These are phyloP conservation scores for Artibeus jamaicensis DNA, from an alignment of 2,797 vertebrate genomes.

Conservation along the genomic window DNA sequence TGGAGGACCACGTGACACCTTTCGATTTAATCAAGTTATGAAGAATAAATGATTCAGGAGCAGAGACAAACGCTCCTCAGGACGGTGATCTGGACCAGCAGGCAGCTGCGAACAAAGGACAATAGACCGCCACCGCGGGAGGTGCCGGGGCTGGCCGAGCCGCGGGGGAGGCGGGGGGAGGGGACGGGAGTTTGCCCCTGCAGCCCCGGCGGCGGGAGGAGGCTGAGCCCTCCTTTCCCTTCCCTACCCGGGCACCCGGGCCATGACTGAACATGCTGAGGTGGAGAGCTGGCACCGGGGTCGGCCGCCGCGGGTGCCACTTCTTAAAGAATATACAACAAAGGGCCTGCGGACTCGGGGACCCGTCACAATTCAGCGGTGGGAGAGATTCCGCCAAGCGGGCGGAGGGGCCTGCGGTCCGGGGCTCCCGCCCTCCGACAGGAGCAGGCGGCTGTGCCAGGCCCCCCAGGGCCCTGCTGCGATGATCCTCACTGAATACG, in stretches of 20 bases:
- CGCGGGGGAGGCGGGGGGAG: accelerated
- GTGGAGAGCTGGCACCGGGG: slow-evolving; percentile 80
- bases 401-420: slow-evolving; percentile 73
- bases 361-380: slow-evolving; percentile 73
- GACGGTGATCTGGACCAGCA: neutral
- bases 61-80: neutral
- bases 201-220: slow-evolving; percentile 53
- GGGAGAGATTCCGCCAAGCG: slow-evolving; percentile 69
- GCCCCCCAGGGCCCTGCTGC: slow-evolving; percentile 48
- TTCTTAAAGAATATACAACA: slow-evolving; percentile 79
- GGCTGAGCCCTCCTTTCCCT: neutral
- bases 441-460: slow-evolving; percentile 60
- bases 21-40: slow-evolving; percentile 12
- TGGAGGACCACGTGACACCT: accelerated
- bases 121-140: neutral
- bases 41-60: neutral
- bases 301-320: slow-evolving; percentile 71
- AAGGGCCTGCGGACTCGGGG: slow-evolving; percentile 70
- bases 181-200: neutral
- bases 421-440: slow-evolving; percentile 74
- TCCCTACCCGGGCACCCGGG: slow-evolving; percentile 74
- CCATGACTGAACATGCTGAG: slow-evolving; percentile 82
- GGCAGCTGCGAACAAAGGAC: slow-evolving; percentile 43
- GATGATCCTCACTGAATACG: slow-evolving; percentile 70
- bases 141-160: neutral